phyloP scores from a whole-genome alignment of 2,888 invertebrate species.

The Agrochola lychnidis region DNA sequence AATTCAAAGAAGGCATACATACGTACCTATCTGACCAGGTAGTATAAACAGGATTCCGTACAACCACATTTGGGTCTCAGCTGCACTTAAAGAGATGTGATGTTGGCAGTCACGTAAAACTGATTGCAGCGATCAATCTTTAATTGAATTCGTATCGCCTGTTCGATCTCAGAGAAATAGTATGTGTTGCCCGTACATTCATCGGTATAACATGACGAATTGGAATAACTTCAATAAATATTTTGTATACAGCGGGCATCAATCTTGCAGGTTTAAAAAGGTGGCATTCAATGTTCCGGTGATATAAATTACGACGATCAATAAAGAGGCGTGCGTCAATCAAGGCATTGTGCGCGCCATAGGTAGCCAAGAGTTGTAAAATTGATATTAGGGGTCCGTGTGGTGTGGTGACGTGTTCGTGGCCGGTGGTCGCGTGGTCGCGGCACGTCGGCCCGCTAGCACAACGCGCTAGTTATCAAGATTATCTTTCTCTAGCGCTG shows the following conservation, averaged over 20 bases:
- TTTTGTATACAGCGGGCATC: slow-evolving; percentile 64
- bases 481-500: slow-evolving; percentile 71
- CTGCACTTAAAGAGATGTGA: slow-evolving; percentile 62
- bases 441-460: slow-evolving; percentile 50
- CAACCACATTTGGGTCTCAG: slow-evolving; percentile 52
- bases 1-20: neutral
- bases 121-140: slow-evolving; percentile 83
- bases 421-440: slow-evolving; percentile 64
- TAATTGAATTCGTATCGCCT: slow-evolving; percentile 82
- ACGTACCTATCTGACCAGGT: neutral
- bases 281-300: slow-evolving; percentile 73
- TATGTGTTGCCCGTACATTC: slow-evolving; percentile 55
- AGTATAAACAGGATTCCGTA: neutral
- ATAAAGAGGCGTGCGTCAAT: slow-evolving; percentile 73
- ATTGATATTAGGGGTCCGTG: slow-evolving; percentile 65
- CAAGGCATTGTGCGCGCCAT: slow-evolving; percentile 65
- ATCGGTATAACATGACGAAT: slow-evolving; percentile 58
- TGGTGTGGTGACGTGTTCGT: slow-evolving; percentile 60
- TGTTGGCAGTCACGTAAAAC: slow-evolving; percentile 69
- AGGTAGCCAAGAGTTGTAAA: slow-evolving; percentile 66
- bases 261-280: slow-evolving; percentile 72
- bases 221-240: slow-evolving; percentile 62
- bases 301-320: slow-evolving; percentile 74
- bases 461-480: slow-evolving; percentile 70
- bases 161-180: slow-evolving; percentile 75